phyloP scores from a whole-genome alignment of 1,140 invertebrate species.

The Drosophila pseudoananassae region DNA sequence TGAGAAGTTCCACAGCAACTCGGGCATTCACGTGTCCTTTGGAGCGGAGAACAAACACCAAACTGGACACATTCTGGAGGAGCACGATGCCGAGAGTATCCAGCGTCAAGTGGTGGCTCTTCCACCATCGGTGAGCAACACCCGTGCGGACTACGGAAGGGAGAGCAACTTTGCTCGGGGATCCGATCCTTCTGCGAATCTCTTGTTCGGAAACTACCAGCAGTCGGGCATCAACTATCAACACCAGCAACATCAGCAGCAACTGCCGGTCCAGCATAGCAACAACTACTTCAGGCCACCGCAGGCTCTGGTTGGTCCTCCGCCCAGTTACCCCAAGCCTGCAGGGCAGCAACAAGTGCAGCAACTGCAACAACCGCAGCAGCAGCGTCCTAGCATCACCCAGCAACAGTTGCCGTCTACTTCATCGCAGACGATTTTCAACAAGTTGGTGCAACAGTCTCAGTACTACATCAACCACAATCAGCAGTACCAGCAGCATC shows the following conservation, averaged over 20 bases:
- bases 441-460: slow-evolving; percentile 79
- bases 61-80: slow-evolving; percentile 85
- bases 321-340: slow-evolving; percentile 43
- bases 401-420: slow-evolving; percentile 66
- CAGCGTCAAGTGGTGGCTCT: slow-evolving; percentile 86
- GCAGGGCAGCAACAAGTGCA: slow-evolving; percentile 28
- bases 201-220: slow-evolving; percentile 56
- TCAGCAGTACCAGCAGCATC: slow-evolving; percentile 73
- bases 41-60: slow-evolving; percentile 87
- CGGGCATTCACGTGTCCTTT: slow-evolving; percentile 90
- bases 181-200: slow-evolving; percentile 41
- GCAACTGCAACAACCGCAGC: slow-evolving; percentile 45
- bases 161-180: slow-evolving; percentile 51
- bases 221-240: slow-evolving; percentile 23
- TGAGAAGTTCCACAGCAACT: slow-evolving; percentile 90
- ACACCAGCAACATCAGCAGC: slow-evolving; percentile 56
- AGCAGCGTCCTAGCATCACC: slow-evolving; percentile 47
- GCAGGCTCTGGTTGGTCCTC: slow-evolving; percentile 47
- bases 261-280: slow-evolving; percentile 42
- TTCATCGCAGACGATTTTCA: slow-evolving; percentile 66
- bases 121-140: slow-evolving; percentile 72
- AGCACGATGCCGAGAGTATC: slow-evolving; percentile 86
- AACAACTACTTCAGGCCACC: slow-evolving; percentile 85
- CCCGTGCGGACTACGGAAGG: slow-evolving; percentile 62
- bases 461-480: slow-evolving; percentile 85